Base-by-base conservation (phyloP, 2,113 vertebrate species). In the Pedionomus torquatus region DNA sequence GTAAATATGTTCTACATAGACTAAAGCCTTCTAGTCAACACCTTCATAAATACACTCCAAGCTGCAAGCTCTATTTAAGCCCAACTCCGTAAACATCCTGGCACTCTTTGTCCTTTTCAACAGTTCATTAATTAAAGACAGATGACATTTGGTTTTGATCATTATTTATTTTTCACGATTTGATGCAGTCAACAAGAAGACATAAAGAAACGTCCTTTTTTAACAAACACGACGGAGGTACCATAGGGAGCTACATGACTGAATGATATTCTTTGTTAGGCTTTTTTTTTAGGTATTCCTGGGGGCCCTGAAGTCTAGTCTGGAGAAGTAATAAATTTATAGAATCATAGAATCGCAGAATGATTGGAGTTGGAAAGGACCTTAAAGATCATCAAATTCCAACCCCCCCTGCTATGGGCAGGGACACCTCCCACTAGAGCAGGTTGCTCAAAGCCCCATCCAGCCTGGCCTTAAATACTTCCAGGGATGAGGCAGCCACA, bases 131-230 rank as follows among this genome's bases (percentile, higher is more conserved):
- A 97, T 93, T 96, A 96, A 96, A 87, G 87, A 94, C 94, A 97
- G 83, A 96, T 95, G 95, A 96, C 96, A 96, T 95, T 96, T 97
- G 96, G 94, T 95, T 97, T 95, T 96, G 94, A 96, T 96, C 86
- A 79, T 93, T 94, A 94, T 97, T 97, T 95, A 96, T 93, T 97
- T 95, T 95, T 96, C 91, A 92, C 4, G 0, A 82, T 91, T 97
- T 95, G 91, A 91, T 94, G 89, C 48, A 89, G 93, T 97, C 80
- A 91, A 94, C 82, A 83, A 83, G 69, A 95, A 91, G 77, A 81
- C 94, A 60, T 78, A 91, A 89, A 95, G 55, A 79, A 54, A 5
- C 15, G 17, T 94, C 69, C 35, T 71, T 94, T 88, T 93, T 46
- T 60, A 95, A 75, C 91, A 96, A 95, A 95, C 33, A 64, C 0